These are phyloP conservation scores for Rhinatrema bivittatum DNA, from an alignment of 2,797 vertebrate species.

Conservation along the genomic window DNA sequence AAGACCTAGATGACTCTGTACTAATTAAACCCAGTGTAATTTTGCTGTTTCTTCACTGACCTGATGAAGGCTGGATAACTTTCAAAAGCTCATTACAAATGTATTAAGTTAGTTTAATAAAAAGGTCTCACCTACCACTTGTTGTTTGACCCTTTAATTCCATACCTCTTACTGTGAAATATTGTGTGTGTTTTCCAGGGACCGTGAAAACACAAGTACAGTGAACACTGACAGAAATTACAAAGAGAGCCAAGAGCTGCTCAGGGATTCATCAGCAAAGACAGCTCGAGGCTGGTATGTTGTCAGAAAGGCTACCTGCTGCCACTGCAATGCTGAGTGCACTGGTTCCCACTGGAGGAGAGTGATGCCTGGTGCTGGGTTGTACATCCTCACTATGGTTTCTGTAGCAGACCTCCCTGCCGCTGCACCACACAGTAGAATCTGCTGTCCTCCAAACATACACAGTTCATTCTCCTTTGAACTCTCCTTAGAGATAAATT, in stretches of 20 bases:
- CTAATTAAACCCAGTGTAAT: too few species aligned
- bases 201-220: slow-evolving; percentile 39
- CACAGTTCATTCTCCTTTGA: not conserved
- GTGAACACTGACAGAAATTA: slow-evolving; percentile 42
- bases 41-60: too few species aligned
- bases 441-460: accelerated
- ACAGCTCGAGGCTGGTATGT: slow-evolving; percentile 45
- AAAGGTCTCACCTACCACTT: too few species aligned
- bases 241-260: slow-evolving; percentile 52
- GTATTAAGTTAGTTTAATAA: too few species aligned
- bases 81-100: too few species aligned
- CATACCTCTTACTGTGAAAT: not conserved
- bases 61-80: too few species aligned
- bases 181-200: slow-evolving; percentile 42
- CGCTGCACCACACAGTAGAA: not conserved
- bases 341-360: slow-evolving; percentile 7
- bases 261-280: slow-evolving; percentile 54
- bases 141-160: too few species aligned
- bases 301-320: slow-evolving; percentile 54
- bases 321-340: slow-evolving; percentile 49
- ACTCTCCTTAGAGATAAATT: accelerated
- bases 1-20: too few species aligned
- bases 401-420: not conserved
- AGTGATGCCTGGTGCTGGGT: slow-evolving; percentile 7
- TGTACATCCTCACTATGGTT: slow-evolving; percentile 2